Base-by-base conservation (phyloP, 2,888 invertebrate genomes). In the Nipponacmea schrenckii region DNA sequence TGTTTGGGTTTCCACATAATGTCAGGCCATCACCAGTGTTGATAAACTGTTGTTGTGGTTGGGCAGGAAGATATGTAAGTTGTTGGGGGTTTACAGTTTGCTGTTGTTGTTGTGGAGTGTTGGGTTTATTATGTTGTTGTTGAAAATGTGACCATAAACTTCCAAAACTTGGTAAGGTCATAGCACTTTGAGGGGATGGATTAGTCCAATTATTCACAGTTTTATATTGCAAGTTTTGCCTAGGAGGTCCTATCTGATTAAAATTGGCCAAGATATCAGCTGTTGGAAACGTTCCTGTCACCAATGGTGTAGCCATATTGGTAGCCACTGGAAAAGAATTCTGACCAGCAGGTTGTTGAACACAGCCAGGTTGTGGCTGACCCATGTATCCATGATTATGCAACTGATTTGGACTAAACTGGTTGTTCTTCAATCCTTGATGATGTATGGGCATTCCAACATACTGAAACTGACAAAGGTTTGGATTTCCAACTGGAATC, bases 91-190 rank as follows among this genome's bases (percentile, higher is more conserved):
- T 74, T 3, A 71, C 72, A 45, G 76, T 75, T 56, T 80, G 81
- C 44, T 80, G 81, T 67, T 82, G 82, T 62, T 82, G 82, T 62
- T 78, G 81, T 31, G 81, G 68, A 14, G 79, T 72, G 67, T 68
- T 65, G 20, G 65, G 62, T 46, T 76, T 74, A 24, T 63, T 62
- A 62, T 75, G 75, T 62, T 77, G 78, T 46, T 77, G 76, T 44
- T 78, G 75, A 67, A 78, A 77, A 63, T 79, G 77, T 15, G 79
- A 78, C 75, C 75, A 74, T 45, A 84, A 80, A 69, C 83, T 83
- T 44, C 82, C 82, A 79, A 85, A 81, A 68, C 83, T 83, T 31
- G 85, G 83, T 39, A 85, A 70, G 17, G 56, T 20, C 31, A 31
- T 46, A 67, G 71, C 20, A 56, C 44, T 64, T 64, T 46, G 46